phyloP scores from a whole-genome alignment of 1,140 invertebrate genomes.

The Dinoponera quadriceps region DNA sequence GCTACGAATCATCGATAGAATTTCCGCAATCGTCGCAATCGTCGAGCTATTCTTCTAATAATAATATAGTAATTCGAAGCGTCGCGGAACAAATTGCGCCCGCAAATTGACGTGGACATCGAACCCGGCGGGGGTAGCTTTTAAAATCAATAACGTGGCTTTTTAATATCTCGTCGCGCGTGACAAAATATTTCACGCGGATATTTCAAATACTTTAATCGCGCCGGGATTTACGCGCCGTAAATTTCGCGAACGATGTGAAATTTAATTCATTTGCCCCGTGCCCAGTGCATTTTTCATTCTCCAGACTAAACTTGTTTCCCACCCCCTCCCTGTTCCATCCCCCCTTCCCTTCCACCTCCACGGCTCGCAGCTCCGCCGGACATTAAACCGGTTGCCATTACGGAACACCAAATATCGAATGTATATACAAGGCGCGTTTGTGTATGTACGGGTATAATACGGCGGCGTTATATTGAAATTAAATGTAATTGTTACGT shows the following conservation, averaged over 20 bases:
- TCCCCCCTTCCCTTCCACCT: neutral
- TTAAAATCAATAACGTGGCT: constrained; percentile 58
- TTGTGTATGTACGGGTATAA: constrained; percentile 22
- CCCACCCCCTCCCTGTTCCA: neutral
- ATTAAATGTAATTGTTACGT: constrained; percentile 58
- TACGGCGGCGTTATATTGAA: constrained; percentile 38
- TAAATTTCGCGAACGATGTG: constrained; percentile 56
- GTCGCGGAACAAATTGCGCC: constrained; percentile 5
- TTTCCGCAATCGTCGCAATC: neutral
- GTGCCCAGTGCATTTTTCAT: constrained; percentile 53
- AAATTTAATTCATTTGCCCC: constrained; percentile 61
- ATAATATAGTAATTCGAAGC: constrained; percentile 9
- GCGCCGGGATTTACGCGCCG: constrained; percentile 55
- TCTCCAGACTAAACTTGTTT: constrained; percentile 56
- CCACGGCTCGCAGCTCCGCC: neutral
- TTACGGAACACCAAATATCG: constrained; percentile 51
- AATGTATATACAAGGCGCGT: neutral
- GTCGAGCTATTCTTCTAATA: constrained; percentile 1
- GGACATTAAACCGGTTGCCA: constrained; percentile 48
- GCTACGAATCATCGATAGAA: constrained; percentile 5
- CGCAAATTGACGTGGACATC: constrained; percentile 24
- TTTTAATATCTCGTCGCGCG: constrained; percentile 55
- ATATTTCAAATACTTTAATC: constrained; percentile 61
- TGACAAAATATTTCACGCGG: constrained; percentile 58
- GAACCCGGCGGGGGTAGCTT: neutral